Base-by-base conservation (phyloP, 2,113 vertebrate species). In the Mugil cephalus region DNA sequence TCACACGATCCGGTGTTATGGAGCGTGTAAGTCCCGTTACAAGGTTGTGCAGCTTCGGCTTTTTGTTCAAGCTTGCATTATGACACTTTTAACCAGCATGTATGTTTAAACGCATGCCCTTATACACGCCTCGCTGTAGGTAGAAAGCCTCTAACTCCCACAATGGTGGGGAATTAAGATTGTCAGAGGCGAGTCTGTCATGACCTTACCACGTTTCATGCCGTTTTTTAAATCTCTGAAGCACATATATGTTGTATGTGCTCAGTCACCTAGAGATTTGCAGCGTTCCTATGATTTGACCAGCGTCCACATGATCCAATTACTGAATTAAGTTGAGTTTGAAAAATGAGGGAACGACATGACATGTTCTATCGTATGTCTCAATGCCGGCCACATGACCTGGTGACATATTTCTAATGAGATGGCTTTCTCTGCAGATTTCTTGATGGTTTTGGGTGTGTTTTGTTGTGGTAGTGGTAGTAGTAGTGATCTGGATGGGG, bases 401-500 rank as follows among this genome's bases (percentile, higher is more conserved):
- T 1, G 17, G n/a, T 84, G 79, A 75, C 76, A 77, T 68, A 30
- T 52, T 80, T 69, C 63, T 69, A 50, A 38, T 42, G 24, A 18
- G 7, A n/a, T 13, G 51, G 50, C 54, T 36, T 9, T 17, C 19
- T 67, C 0, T 2, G 7, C 38, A 60, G 18, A 50, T 55, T 65
- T n/a, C 47, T 42, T 14, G 5, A 15, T 21, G 68, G 58, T 30
- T 55, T 15, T 30, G 5, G 24, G 24, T 30, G 12, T 12, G 3
- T 17, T 45, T 10, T 14, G 24, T 14, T 13, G 18, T 51, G 61
- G 8, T 4, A 4, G 38, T 56, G 13, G 82, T 63, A 30, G 45
- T 82, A 45, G 82, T 72, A 51, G 74, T 42, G 73, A 59, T 79
- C 51, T 82, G 59, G 56, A 62, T 14, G 6, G 54, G 71, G 70